Evolutionary conservation across 2,797 vertebrate genomes (phyloP).

Genomic region (Pyrrhura leucotis): DNA sequence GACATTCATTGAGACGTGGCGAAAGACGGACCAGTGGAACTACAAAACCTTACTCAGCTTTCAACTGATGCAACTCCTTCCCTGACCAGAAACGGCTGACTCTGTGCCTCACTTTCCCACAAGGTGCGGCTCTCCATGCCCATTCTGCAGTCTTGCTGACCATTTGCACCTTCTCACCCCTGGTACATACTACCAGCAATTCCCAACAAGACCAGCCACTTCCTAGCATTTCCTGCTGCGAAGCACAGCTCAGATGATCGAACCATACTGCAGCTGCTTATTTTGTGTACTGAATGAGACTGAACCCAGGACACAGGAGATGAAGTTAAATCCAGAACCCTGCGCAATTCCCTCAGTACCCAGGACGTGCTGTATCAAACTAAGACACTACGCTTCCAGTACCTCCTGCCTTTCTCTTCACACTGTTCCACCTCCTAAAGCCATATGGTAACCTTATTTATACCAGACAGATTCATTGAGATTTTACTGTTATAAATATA

Average conservation of each 20-base stretch:
- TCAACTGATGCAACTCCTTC: neutral
- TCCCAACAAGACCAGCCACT: neutral
- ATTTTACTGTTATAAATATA: neutral
- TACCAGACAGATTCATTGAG: neutral
- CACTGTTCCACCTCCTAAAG: neutral
- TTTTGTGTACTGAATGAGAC: neutral
- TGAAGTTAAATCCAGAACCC: neutral
- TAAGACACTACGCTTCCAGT: neutral
- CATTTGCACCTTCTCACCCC: neutral
- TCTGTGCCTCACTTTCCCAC: accelerated
- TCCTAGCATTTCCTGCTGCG: neutral
- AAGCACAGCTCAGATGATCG: neutral
- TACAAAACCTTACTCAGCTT: neutral
- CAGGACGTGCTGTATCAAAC: neutral
- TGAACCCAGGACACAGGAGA: neutral
- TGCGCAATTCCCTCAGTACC: neutral
- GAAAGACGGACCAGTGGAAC: neutral
- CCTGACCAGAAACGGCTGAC: accelerated
- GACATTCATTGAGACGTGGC: accelerated
- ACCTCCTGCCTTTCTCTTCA: neutral
- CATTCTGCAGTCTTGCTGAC: neutral
- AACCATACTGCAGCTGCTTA: neutral
- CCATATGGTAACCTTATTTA: neutral
- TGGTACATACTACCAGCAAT: neutral
- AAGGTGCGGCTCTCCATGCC: neutral